Evolutionary conservation across 2,888 invertebrate genomes (phyloP).

Genomic region (Drosophila rellima): DNA sequence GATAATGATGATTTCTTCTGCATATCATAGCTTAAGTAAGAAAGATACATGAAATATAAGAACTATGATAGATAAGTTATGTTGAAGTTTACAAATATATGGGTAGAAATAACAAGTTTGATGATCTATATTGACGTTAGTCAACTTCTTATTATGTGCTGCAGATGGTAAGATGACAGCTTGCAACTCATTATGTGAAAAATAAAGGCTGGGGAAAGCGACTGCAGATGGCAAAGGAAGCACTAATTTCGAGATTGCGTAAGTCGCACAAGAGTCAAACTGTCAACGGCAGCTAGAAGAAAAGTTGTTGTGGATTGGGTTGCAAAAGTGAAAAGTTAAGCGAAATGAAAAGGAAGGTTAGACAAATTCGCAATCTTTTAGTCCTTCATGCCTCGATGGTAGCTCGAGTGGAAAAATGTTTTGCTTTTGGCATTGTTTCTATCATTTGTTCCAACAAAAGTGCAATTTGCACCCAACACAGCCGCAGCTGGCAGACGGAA

Average conservation of each 20-base stretch:
- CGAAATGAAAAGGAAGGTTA: slow-evolving; percentile 66
- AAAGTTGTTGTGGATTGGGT: slow-evolving; percentile 38
- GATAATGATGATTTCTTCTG: too few relatives aligned
- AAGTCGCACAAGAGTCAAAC: slow-evolving; percentile 70
- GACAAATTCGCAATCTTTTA: slow-evolving; percentile 56
- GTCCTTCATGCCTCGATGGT: slow-evolving; percentile 4
- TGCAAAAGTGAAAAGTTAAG: slow-evolving; percentile 75
- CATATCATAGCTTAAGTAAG: too few relatives aligned
- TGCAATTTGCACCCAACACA: slow-evolving; percentile 81
- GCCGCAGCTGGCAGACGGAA: slow-evolving; percentile 48
- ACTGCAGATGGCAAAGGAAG: slow-evolving; percentile 30
- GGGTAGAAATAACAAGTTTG: neutral
- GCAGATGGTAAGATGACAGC: slow-evolving; percentile 23
- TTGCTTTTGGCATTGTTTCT: slow-evolving; percentile 75
- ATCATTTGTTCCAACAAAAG: slow-evolving; percentile 79
- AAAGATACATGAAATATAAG: too few relatives aligned
- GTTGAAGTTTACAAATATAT: neutral
- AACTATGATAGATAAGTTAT: neutral
- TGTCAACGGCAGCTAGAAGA: slow-evolving; percentile 68
- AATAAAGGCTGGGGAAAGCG: neutral
- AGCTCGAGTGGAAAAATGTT: slow-evolving; percentile 60
- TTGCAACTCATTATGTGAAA: slow-evolving; percentile 16
- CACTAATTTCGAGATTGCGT: slow-evolving; percentile 67
- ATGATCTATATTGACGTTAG: slow-evolving; percentile 10
- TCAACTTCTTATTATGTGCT: slow-evolving; percentile 16